These are phyloP conservation scores for Tolmerus cingulatus DNA, from an alignment of 2,888 invertebrate genomes.

Conservation along the genomic window DNA sequence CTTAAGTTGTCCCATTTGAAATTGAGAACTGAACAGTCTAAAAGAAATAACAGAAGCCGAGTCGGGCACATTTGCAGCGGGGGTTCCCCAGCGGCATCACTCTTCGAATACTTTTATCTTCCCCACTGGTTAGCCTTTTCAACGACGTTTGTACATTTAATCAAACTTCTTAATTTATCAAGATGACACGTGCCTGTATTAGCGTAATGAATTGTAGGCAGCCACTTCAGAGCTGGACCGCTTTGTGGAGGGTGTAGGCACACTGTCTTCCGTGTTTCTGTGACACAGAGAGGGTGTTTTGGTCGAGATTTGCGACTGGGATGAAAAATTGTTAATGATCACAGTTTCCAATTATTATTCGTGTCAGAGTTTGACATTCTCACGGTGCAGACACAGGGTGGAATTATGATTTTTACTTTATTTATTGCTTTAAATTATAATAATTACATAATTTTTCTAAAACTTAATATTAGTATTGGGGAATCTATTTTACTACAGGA, in stretches of 20 bases:
- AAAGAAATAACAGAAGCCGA: background rate
- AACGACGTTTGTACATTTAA: slow-evolving; percentile 49
- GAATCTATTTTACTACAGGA: no score
- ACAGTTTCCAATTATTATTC: slow-evolving; percentile 33
- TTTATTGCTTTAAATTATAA: no score
- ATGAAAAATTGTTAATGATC: slow-evolving; percentile 40
- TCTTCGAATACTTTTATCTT: background rate
- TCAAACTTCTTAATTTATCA: slow-evolving; percentile 54
- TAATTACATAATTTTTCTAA: no score
- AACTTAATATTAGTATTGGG: no score
- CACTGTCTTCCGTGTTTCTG: no score
- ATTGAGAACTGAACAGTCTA: background rate
- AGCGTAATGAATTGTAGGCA: slow-evolving; percentile 53
- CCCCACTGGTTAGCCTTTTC: slow-evolving; percentile 29
- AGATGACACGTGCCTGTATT: slow-evolving; percentile 54
- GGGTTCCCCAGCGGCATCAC: background rate
- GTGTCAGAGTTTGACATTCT: slow-evolving; percentile 18
- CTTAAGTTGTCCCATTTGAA: background rate
- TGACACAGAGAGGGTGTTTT: slow-evolving; percentile 23
- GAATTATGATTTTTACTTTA: slow-evolving; percentile 11
- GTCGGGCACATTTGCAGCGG: background rate
- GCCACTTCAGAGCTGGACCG: slow-evolving; percentile 21
- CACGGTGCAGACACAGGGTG: background rate
- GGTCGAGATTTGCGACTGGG: slow-evolving; percentile 24
- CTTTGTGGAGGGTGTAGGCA: background rate